Evolutionary conservation across 2,888 invertebrate species (phyloP), one percentile per base, ranked within the genome.

Genomic region (Metellina segmentata): DNA sequence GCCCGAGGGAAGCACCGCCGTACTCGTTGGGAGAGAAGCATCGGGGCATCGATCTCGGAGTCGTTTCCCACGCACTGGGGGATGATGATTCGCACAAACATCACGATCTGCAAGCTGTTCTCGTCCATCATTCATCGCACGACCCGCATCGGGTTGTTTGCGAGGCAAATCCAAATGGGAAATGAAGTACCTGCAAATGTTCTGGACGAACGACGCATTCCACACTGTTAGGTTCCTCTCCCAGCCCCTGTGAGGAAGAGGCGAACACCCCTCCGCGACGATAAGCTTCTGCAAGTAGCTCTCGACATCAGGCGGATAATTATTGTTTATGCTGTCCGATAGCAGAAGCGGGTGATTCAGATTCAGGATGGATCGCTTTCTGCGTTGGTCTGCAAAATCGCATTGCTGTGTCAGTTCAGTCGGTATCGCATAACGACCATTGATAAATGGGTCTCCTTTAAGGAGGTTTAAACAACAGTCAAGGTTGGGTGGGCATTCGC

Each of bases 31-130:
- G 74, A 85, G 52, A 51, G 69, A 69, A 34, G 49, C 70, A 72
- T 85, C 77, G 49, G 81, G 90, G 77, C 86, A 82, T 82, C 81
- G 90, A 75, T 91, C 86, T 61, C 81, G 70, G 48, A 52, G 85
- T 75, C 51, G 75, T 91, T 86, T 86, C 86, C 71, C 86, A 86
- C 75, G 81, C 34, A 61, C 71, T 49, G 16, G 52, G 71, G 81
- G n/a, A 53, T 34, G 13, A 79, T 52, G 19, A 52, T 6, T n/a
- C 48, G 81, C 19, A 75, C 34, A 9, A 13, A 9, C 20, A 34
- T 75, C 34, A 34, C 11, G 75, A 75, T 34, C 49, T 34, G 13
- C 61, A 61, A 11, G 61, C 61, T 4, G 11, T 16, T 16, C 61
- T 16, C 61, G 9, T 11, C 9, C 13, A 16, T 61, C 61, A 61